Evolutionary conservation across 2,113 vertebrate genomes (phyloP), one percentile per base, ranked within the genome.

Genomic region (Sinocyclocheilus anshuiensis): DNA sequence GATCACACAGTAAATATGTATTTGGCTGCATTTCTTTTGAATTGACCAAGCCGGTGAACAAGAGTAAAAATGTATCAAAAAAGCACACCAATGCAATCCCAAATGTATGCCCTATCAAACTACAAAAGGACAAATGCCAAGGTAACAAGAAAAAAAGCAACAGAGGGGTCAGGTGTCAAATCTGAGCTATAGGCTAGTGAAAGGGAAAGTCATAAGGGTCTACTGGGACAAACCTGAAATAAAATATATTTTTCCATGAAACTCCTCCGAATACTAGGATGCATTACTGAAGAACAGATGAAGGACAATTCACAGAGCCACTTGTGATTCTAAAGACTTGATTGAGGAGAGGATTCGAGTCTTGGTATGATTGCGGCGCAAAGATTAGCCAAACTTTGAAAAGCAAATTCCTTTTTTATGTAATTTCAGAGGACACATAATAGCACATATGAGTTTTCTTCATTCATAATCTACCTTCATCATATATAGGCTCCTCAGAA

Each of bases 211-310:
- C 72, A 75, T n/a, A 75, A 45, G 39, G 4, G 20, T 45, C 72
- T 48, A 42, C 11, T 42, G 72, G 72, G 72, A 75, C 39, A 48
- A 24, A 76, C 72, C 6, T 24, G 22, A 75, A 45, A 48, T 7
- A 13, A 39, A 15, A 24, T 13, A 9, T 1, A 6, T 75, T 42
- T 75, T 75, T 75, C 42, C 22, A 75, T 75, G 48, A 48, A 16
- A 48, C 72, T 48, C 42, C 72, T 75, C 42, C 45, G 12, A 76
- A 26, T 50, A 16, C 42, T 72, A 26, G 72, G 53, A 74, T 85
- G 59, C 77, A 85, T 81, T 88, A 84, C 76, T 50, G 45, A 48
- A 65, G 57, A 84, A 83, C n/a, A 61, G 79, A 86, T 69, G 80
- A 67, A 83, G 84, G n/a, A 71, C 84, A 79, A 84, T 72, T 57